Evolutionary conservation across 2,113 vertebrate species (phyloP), one percentile per base, ranked within the genome.

Genomic region (Tachysurus vachellii): DNA sequence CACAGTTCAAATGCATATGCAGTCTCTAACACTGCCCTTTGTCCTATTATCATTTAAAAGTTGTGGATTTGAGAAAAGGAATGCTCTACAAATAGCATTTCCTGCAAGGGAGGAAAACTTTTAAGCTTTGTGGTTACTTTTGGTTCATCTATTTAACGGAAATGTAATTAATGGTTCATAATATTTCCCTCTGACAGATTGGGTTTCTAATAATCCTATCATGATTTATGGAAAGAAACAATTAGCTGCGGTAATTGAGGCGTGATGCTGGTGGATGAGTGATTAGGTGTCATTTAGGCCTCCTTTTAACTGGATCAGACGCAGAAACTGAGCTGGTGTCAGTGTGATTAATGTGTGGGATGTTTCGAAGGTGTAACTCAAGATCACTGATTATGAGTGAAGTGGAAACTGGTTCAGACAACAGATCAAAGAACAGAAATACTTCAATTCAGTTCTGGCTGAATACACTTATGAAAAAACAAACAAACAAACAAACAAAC

Each of bases 311-410:
- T 80, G 50, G 91, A 91, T 83, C 70, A 88, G 28, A 88, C 88
- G 89, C 42, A 86, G 90, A 93, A 93, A 92, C 90, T 76, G 42
- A 68, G 19, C 68, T 71, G 86, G 19, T 66, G 62, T 90, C 82
- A 83, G 88, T 73, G 91, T 92, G 90, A 89, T 93, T 88, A 92
- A 77, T 87, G 91, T 93, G 90, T 92, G 88, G 81, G 86, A 82
- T 64, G 84, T 77, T 76, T 59, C 80, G 66, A 86, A 91, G 85
- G 87, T 91, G 92, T 92, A 92, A 93, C 92, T 73, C 54, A 71
- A 86, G 82, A 80, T 87, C 36, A 82, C 31, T 70, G 68, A 85
- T 82, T 85, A n/a, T 44, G 91, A 93, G 89, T 88, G 90, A 26
- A 71, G 50, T 28, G 90, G 91, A 93, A 93, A 93, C 90, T 89